Conservation (phyloP, 1,140 invertebrate species). For the Drosophila orena region DNA sequence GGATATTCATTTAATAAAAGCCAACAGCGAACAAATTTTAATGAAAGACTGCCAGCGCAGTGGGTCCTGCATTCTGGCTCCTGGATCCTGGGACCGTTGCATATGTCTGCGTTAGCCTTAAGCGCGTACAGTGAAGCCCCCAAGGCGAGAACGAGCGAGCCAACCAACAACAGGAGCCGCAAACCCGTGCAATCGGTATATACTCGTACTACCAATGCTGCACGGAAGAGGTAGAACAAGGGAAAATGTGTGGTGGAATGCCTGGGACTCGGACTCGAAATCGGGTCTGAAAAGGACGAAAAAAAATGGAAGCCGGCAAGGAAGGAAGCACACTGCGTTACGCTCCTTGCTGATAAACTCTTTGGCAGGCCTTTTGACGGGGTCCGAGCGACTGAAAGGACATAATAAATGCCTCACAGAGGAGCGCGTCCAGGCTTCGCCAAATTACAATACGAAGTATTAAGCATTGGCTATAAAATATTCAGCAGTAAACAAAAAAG, state of each 20-base stretch:
- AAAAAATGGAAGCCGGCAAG: background rate
- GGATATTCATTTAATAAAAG: conserved; percentile 82
- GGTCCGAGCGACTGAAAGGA: conserved; percentile 63
- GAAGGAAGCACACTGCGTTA: conserved; percentile 33
- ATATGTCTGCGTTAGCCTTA: conserved; percentile 49
- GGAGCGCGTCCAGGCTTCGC: conserved; percentile 14
- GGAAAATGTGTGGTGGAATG: conserved; percentile 6
- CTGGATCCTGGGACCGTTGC: conserved; percentile 19
- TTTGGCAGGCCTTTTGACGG: conserved; percentile 69
- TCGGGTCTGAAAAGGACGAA: background rate
- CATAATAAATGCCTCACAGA: conserved; percentile 71
- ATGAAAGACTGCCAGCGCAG: conserved; percentile 68
- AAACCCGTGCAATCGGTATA: conserved; percentile 41
- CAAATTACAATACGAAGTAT: background rate
- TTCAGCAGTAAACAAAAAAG: background rate
- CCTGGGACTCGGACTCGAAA: background rate
- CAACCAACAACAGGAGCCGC: conserved; percentile 25
- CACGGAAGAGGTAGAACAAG: conserved; percentile 7
- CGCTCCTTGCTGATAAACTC: conserved; percentile 71
- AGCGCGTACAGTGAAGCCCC: conserved; percentile 27
- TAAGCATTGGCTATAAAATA: background rate
- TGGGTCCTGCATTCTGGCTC: conserved; percentile 18
- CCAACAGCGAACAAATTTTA: conserved; percentile 75
- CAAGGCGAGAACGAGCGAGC: conserved; percentile 12
- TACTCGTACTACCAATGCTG: conserved; percentile 38